phyloP scores from a whole-genome alignment of 2,113 vertebrate species.

The Desmodus rotundus region DNA sequence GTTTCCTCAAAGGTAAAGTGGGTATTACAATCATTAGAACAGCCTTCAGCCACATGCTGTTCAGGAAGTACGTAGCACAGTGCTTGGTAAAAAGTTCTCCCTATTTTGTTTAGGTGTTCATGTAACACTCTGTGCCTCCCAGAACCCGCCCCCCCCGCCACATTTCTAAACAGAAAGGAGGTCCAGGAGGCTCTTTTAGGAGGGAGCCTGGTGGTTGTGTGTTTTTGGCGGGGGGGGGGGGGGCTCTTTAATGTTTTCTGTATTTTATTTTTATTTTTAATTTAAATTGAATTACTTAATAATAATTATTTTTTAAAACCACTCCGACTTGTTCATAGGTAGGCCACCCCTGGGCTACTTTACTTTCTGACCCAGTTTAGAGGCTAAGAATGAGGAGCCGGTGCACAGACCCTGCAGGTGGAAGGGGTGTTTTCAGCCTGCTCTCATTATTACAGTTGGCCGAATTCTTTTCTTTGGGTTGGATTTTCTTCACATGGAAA shows the following conservation, averaged over 20 bases:
- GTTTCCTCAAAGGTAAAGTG: background rate
- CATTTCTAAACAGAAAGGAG: background rate
- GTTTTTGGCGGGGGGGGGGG: no score
- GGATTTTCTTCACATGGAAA: slow-evolving; percentile 12
- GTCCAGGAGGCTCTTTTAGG: background rate
- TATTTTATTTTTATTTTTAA: background rate
- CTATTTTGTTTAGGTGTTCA: background rate
- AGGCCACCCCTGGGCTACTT: background rate
- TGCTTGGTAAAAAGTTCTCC: background rate
- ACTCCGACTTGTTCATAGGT: background rate
- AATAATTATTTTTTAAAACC: background rate
- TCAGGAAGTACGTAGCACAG: background rate
- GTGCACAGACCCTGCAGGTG: background rate
- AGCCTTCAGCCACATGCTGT: background rate
- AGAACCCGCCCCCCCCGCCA: background rate
- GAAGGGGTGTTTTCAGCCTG: background rate
- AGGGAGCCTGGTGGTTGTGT: background rate
- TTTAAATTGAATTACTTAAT: no score
- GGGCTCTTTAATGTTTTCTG: background rate
- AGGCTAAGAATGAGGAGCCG: background rate
- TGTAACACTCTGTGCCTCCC: background rate
- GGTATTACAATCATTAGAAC: background rate
- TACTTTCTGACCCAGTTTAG: background rate
- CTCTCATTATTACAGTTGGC: background rate
- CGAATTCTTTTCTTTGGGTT: slow-evolving; percentile 13